phyloP scores from a whole-genome alignment of 1,140 invertebrate species.

The Trichonephila clavata region DNA sequence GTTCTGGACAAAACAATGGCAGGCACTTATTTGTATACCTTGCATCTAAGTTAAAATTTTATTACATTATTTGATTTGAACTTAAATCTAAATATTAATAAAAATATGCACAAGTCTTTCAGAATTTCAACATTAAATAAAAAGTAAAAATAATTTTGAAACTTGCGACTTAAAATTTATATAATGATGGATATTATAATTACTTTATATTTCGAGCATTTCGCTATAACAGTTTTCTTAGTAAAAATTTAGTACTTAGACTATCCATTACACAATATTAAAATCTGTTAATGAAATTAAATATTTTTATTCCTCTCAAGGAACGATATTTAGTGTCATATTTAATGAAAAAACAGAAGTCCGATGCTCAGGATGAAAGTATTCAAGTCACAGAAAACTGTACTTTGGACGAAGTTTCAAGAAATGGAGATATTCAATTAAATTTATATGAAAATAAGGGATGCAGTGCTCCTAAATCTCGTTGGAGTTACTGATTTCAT shows the following conservation, averaged over 20 bases:
- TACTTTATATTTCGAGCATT: no score
- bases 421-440: not conserved
- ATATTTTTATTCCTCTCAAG: not conserved
- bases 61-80: no score
- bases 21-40: no score
- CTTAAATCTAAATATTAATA: no score
- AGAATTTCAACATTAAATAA: no score
- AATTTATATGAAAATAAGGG: not conserved
- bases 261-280: not conserved
- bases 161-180: no score
- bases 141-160: no score
- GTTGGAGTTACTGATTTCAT: constrained; percentile 48
- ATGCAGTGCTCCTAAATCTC: not conserved
- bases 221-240: not conserved
- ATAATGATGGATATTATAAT: no score
- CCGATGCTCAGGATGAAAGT: not conserved
- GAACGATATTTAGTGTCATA: constrained; percentile 57
- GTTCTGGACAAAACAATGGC: no score
- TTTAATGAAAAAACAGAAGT: constrained; percentile 35
- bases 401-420: not conserved
- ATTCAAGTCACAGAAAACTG: not conserved
- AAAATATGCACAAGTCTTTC: no score
- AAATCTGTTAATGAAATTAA: not conserved
- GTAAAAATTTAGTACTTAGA: not conserved
- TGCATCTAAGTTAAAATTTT: no score